Evolutionary conservation across 1,140 invertebrate genomes (phyloP).

Genomic region (Thaumatotibia leucotreta): DNA sequence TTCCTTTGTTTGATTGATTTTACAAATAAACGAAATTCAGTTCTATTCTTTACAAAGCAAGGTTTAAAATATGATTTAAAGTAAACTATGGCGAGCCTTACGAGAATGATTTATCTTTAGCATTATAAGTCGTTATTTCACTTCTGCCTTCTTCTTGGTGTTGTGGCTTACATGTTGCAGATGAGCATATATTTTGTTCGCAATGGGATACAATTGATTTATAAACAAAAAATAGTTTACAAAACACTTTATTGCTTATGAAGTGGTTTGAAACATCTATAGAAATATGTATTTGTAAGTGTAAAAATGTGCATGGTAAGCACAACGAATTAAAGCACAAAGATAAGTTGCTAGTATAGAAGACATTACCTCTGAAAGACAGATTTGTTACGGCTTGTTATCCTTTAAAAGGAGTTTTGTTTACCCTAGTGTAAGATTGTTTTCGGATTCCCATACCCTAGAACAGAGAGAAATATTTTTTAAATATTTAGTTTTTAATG

Average conservation of each 20-base stretch:
- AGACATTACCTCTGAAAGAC: constrained; percentile 63
- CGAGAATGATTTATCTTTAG: no score
- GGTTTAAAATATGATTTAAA: no score
- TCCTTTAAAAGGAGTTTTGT: constrained; percentile 69
- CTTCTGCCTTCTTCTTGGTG: neutral
- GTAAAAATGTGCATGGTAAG: constrained; percentile 34
- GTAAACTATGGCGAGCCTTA: no score
- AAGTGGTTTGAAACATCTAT: constrained; percentile 20
- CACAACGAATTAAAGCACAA: constrained; percentile 55
- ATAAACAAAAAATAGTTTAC: neutral
- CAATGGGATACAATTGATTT: neutral
- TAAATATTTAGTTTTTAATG: constrained; percentile 61
- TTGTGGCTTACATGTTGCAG: neutral
- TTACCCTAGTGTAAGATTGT: constrained; percentile 60
- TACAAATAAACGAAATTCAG: no score
- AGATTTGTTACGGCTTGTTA: constrained; percentile 68
- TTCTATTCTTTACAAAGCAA: no score
- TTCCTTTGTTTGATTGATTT: no score
- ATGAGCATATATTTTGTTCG: no score
- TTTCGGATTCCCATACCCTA: constrained; percentile 52
- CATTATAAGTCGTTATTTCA: neutral
- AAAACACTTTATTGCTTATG: neutral
- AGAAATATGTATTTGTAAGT: constrained; percentile 24
- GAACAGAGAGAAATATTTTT: constrained; percentile 59
- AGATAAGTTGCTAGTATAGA: constrained; percentile 57